phyloP scores from a whole-genome alignment of 2,888 invertebrate species.

The Ophioninae sp. region DNA sequence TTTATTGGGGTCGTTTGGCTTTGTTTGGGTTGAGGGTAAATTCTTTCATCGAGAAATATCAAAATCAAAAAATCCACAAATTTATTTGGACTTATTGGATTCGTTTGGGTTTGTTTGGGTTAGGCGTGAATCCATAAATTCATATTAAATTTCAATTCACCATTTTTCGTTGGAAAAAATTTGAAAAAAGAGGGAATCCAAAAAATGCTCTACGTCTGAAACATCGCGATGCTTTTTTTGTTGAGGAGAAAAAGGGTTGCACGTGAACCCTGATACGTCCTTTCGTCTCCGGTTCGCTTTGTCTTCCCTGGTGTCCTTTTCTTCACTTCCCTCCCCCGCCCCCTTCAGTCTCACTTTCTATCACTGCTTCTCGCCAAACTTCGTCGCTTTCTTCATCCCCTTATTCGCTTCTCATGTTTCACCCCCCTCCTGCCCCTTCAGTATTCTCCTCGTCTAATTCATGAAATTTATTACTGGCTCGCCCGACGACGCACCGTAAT shows the following conservation, averaged over 20 bases:
- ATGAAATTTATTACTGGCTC: slow-evolving; percentile 60
- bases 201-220: slow-evolving; percentile 68
- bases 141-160: too few relatives aligned
- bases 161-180: too few relatives aligned
- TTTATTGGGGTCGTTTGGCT: too few relatives aligned
- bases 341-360: slow-evolving; percentile 28
- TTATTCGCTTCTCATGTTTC: slow-evolving; percentile 45
- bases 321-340: background rate
- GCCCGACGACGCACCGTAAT: slow-evolving; percentile 65
- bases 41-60: too few relatives aligned
- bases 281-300: slow-evolving; percentile 22
- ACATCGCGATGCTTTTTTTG: slow-evolving; percentile 39
- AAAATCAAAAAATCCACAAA: too few relatives aligned
- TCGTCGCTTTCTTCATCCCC: slow-evolving; percentile 42
- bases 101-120: too few relatives aligned
- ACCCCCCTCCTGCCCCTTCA: background rate
- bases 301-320: slow-evolving; percentile 30
- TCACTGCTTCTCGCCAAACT: slow-evolving; percentile 29
- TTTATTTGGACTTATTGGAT: too few relatives aligned
- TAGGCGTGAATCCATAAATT: too few relatives aligned
- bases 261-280: slow-evolving; percentile 24
- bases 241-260: background rate
- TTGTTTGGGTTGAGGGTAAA: too few relatives aligned
- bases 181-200: slow-evolving; percentile 62
- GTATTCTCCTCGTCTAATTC: slow-evolving; percentile 63